A percentile compares a stretch with the other conserved stretches of the same genome.
phyloP scores from a whole-genome alignment of 2,888 invertebrate genomes.

The Congeria kusceri region DNA sequence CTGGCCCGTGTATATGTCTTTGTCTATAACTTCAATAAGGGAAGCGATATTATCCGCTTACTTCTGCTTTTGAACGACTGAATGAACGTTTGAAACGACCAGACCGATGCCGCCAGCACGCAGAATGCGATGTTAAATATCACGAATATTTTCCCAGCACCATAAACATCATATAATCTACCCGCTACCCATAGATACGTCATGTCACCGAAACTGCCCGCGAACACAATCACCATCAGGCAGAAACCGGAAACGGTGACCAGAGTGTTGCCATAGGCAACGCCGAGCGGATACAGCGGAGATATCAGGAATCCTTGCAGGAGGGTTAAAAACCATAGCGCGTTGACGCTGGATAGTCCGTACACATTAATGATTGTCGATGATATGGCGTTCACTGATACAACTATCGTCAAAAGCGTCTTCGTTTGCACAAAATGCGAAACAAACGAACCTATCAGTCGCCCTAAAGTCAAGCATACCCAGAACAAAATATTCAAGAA shows the following conservation, averaged over 20 bases:
- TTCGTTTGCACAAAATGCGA: constrained; percentile 26
- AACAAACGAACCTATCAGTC: constrained; percentile 37
- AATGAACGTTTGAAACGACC: too few relatives aligned
- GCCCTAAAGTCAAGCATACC: constrained; percentile 44
- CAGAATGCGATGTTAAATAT: background rate
- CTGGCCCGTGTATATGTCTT: too few relatives aligned
- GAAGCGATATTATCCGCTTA: too few relatives aligned
- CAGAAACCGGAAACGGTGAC: constrained; percentile 43
- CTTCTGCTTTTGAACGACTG: too few relatives aligned
- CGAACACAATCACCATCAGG: constrained; percentile 44
- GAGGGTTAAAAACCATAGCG: constrained; percentile 33
- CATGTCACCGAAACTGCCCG: constrained; percentile 44
- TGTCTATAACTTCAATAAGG: too few relatives aligned
- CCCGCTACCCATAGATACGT: constrained; percentile 41
- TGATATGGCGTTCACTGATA: constrained; percentile 12
- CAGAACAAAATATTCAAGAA: constrained; percentile 45
- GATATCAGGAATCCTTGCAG: constrained; percentile 39
- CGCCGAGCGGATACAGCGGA: constrained; percentile 44
- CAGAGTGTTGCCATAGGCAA: constrained; percentile 43
- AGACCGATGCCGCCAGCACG: background rate
- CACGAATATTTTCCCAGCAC: constrained; percentile 7
- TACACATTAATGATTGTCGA: constrained; percentile 25
- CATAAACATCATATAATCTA: constrained; percentile 39
- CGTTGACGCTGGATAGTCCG: background rate
- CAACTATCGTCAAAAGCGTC: constrained; percentile 21